Conservation (phyloP, 2,888 invertebrate genomes). For the Morpho helenor region DNA sequence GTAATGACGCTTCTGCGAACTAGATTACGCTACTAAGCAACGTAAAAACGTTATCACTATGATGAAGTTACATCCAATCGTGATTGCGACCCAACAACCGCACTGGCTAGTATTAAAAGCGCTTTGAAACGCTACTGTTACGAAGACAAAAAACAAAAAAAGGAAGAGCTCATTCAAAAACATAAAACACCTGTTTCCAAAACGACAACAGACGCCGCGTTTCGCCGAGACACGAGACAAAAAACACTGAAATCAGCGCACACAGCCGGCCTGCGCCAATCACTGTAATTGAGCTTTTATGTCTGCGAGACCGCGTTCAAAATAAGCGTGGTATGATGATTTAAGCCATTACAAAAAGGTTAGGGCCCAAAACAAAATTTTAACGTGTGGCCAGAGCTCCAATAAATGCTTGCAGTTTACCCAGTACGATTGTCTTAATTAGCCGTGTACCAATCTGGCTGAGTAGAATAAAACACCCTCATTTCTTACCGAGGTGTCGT, state of each 20-base stretch:
- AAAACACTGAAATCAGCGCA: constrained; percentile 3
- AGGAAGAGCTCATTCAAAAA: constrained; percentile 5
- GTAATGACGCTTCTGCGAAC: too few species aligned
- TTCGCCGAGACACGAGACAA: constrained; percentile 5
- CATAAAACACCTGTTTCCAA: constrained; percentile 8
- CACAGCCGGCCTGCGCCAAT: constrained; percentile 3
- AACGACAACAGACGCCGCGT: constrained; percentile 2
- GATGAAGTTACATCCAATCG: too few species aligned
- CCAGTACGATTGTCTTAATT: too few species aligned
- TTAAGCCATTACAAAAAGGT: not conserved
- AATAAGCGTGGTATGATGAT: not conserved
- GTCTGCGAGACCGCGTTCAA: constrained; percentile 3
- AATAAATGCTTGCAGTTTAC: too few species aligned
- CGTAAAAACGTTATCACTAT: too few species aligned
- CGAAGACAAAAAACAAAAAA: not conserved
- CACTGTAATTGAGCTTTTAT: constrained; percentile 10
- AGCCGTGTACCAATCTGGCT: too few species aligned
- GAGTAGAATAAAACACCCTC: too few species aligned
- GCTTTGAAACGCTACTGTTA: too few species aligned
- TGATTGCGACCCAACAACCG: not conserved
- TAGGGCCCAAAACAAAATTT: too few species aligned
- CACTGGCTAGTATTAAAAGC: not conserved
- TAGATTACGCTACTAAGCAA: too few species aligned
- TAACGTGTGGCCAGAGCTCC: too few species aligned
- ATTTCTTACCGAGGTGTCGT: too few species aligned